These are phyloP conservation scores for Cyrtorhinus lividipennis DNA, from an alignment of 1,140 invertebrate species.

Conservation along the genomic window DNA sequence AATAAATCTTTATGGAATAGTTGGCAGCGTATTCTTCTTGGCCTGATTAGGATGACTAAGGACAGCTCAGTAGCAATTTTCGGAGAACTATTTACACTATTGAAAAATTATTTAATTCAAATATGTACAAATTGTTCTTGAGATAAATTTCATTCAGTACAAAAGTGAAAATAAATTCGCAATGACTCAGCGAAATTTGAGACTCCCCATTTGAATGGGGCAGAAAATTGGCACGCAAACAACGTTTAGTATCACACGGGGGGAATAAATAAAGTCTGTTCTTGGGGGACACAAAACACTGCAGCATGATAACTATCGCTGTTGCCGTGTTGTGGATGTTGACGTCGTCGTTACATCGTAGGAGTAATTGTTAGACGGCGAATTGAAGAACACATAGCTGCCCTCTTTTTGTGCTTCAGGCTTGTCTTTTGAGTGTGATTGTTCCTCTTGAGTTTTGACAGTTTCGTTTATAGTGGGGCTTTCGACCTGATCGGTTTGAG, in stretches of 20 bases:
- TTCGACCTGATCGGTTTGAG: background rate
- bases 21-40: too few relatives aligned
- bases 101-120: too few relatives aligned
- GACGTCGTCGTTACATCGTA: constrained; percentile 16
- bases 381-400: constrained; percentile 22
- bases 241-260: background rate
- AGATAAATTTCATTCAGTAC: background rate
- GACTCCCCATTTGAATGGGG: background rate
- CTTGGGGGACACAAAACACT: background rate
- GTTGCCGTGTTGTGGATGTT: background rate
- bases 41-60: too few relatives aligned
- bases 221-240: background rate
- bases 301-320: background rate
- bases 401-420: background rate
- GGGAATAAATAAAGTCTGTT: background rate
- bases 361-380: constrained; percentile 19
- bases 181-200: background rate
- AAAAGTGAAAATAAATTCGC: background rate
- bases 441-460: background rate
- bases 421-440: background rate
- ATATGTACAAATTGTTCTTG: too few relatives aligned
- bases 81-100: too few relatives aligned
- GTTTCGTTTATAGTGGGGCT: background rate
- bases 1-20: too few relatives aligned
- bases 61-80: too few relatives aligned